Conservation (phyloP, 2,888 invertebrate species). For the Leucania comma region DNA sequence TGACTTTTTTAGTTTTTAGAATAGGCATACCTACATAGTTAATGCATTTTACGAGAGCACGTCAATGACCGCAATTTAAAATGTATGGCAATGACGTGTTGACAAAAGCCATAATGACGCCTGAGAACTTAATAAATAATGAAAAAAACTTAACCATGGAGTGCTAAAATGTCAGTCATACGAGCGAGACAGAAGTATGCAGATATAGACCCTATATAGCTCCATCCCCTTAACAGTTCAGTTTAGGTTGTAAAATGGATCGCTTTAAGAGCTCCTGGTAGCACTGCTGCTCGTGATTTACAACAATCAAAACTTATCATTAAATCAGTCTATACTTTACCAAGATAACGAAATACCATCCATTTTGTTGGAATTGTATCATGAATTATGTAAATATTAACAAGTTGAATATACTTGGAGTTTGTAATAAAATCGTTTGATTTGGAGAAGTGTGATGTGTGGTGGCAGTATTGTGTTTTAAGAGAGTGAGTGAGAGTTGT, state of each 20-base stretch:
- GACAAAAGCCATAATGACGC: neutral
- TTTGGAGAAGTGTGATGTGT: slow-evolving; percentile 11
- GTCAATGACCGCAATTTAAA: neutral
- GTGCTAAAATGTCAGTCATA: too few relatives aligned
- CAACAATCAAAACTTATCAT: neutral
- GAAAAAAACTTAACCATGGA: too few relatives aligned
- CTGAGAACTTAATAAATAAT: too few relatives aligned
- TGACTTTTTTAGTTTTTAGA: slow-evolving; percentile 7
- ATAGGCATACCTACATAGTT: neutral
- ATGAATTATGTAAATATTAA: slow-evolving; percentile 40
- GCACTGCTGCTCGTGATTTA: neutral
- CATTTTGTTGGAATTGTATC: slow-evolving; percentile 44
- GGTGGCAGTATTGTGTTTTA: slow-evolving; percentile 18
- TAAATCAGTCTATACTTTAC: slow-evolving; percentile 27
- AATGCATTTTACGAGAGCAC: neutral
- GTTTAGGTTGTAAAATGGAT: too few relatives aligned
- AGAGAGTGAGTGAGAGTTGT: slow-evolving; percentile 22
- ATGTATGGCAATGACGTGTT: neutral
- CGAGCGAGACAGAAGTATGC: too few relatives aligned
- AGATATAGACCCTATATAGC: too few relatives aligned
- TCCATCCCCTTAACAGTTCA: too few relatives aligned
- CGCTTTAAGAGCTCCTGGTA: too few relatives aligned
- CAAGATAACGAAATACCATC: slow-evolving; percentile 52
- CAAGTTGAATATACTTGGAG: slow-evolving; percentile 28
- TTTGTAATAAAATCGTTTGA: slow-evolving; percentile 22